Evolutionary conservation across 2,888 invertebrate genomes (phyloP).

Genomic region (Cantharis rustica): DNA sequence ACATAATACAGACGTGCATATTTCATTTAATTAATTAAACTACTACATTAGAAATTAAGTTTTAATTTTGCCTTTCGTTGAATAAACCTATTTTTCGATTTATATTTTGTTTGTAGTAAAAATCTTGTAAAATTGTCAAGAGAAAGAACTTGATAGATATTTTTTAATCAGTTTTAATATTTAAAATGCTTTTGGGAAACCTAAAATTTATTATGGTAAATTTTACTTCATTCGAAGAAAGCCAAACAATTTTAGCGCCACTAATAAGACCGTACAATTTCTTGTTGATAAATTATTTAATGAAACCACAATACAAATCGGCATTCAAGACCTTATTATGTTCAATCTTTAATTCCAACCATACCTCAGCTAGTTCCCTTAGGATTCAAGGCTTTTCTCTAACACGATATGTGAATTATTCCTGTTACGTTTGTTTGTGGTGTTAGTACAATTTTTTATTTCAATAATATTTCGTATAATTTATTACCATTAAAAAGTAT

Average conservation of each 20-base stretch:
- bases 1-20: neutral
- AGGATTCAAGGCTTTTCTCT: conserved; percentile 33
- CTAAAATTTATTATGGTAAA: neutral
- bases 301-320: conserved; percentile 42
- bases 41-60: neutral
- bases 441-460: conserved; percentile 37
- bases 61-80: neutral
- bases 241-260: conserved; percentile 32
- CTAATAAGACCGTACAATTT: conserved; percentile 32
- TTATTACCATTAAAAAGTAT: neutral
- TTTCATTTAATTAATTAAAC: neutral
- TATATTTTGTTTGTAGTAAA: neutral
- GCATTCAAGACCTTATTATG: conserved; percentile 46
- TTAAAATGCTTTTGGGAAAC: neutral
- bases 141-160: neutral
- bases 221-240: conserved; percentile 35
- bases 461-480: conserved; percentile 41
- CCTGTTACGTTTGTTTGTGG: conserved; percentile 20
- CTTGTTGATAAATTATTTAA: conserved; percentile 39
- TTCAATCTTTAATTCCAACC: conserved; percentile 44
- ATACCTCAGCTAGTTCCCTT: conserved; percentile 35
- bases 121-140: neutral
- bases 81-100: neutral
- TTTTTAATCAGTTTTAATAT: neutral
- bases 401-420: conserved; percentile 27